Evolutionary conservation across 2,797 vertebrate species (phyloP).

Genomic region (Chrysocyon brachyurus): DNA sequence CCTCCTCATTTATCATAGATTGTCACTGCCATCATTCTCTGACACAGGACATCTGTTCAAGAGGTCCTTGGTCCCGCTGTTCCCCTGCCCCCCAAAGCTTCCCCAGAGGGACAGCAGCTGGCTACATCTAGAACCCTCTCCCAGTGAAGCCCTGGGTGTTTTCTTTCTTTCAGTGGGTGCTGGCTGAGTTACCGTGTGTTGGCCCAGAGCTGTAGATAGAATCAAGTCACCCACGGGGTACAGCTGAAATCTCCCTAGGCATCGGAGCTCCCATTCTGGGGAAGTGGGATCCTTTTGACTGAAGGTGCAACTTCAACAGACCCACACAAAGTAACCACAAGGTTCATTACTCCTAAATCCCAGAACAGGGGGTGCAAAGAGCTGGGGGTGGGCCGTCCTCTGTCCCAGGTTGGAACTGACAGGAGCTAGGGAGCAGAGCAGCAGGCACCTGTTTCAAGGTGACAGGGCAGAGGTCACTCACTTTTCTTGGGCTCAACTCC

Average conservation of each 20-base stretch:
- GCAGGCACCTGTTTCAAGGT: not conserved
- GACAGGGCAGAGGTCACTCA: not conserved
- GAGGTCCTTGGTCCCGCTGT: not conserved
- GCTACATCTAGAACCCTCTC: accelerated
- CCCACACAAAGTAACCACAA: not conserved
- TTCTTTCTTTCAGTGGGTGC: not conserved
- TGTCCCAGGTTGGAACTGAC: not conserved
- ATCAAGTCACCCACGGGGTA: not conserved
- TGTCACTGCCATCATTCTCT: not conserved
- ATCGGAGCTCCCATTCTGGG: not conserved
- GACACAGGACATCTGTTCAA: constrained; percentile 53
- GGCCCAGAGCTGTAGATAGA: not conserved
- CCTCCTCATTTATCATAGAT: not conserved
- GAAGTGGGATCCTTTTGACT: not conserved
- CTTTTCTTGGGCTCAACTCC: not conserved
- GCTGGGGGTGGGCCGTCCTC: accelerated
- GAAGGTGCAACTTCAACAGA: not conserved
- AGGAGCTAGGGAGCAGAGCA: not conserved
- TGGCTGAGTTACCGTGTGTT: not conserved
- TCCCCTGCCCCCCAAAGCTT: accelerated
- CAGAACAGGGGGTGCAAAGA: not conserved
- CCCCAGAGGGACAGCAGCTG: accelerated
- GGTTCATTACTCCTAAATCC: not conserved
- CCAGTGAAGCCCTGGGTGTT: not conserved
- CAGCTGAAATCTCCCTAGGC: not conserved